These are phyloP conservation scores for Limnephilus rhombicus DNA, from an alignment of 2,888 invertebrate species.

Conservation along the genomic window DNA sequence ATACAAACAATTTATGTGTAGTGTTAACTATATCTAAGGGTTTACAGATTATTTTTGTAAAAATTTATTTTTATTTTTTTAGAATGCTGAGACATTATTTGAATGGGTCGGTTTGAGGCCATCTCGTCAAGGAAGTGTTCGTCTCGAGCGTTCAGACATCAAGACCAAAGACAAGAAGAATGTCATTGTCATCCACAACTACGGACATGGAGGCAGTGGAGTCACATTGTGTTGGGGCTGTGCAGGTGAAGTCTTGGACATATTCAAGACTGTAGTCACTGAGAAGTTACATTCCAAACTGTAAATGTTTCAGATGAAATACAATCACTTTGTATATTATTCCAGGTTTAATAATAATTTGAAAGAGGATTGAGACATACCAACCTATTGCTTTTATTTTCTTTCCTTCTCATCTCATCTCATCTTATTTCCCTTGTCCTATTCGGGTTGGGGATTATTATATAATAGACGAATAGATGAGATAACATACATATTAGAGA, in stretches of 20 bases:
- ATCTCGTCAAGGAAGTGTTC: slow-evolving; percentile 78
- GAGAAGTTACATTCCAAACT: slow-evolving; percentile 59
- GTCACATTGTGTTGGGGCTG: slow-evolving; percentile 90
- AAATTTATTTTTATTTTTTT: slow-evolving; percentile 50
- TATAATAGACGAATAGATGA: no score
- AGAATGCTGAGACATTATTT: slow-evolving; percentile 77
- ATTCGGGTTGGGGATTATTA: no score
- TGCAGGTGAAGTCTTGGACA: slow-evolving; percentile 81
- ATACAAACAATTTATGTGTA: no score
- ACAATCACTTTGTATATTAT: neutral
- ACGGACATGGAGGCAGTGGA: slow-evolving; percentile 92
- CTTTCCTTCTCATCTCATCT: no score
- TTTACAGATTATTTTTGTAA: neutral
- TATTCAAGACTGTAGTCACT: slow-evolving; percentile 73
- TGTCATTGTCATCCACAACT: slow-evolving; percentile 85
- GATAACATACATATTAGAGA: no score
- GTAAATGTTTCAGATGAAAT: slow-evolving; percentile 13
- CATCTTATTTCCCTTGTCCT: no score
- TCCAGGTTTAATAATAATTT: neutral
- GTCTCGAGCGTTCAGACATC: slow-evolving; percentile 81
- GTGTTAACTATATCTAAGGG: neutral
- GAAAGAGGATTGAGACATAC: neutral
- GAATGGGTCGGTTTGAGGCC: slow-evolving; percentile 88
- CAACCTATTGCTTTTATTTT: neutral
- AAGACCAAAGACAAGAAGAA: slow-evolving; percentile 70